These are phyloP conservation scores for Drosophila mimetica DNA, from an alignment of 2,888 invertebrate species.

Conservation along the genomic window DNA sequence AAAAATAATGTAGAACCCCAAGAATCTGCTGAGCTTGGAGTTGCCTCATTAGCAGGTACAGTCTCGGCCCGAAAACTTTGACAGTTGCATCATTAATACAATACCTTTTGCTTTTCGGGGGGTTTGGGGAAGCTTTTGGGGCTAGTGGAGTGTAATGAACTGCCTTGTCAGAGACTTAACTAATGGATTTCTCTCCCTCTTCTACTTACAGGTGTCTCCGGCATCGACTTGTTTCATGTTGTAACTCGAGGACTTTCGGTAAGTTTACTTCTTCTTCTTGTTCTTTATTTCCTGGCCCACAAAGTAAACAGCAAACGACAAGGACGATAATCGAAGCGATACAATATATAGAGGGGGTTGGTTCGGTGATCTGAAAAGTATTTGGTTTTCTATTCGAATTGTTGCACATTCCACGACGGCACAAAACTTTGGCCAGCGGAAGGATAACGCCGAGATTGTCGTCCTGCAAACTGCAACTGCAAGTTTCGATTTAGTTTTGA, in stretches of 20 bases:
- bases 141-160: conserved; percentile 13
- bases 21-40: background rate
- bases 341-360: background rate
- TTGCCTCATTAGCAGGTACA: conserved; percentile 37
- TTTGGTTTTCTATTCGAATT: conserved; percentile 18
- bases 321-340: conserved; percentile 4
- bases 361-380: conserved; percentile 13
- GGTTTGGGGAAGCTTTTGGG: background rate
- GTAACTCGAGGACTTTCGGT: conserved; percentile 73
- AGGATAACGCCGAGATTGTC: conserved; percentile 37
- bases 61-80: conserved; percentile 51
- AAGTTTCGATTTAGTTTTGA: conserved; percentile 44
- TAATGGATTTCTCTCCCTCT: conserved; percentile 28
- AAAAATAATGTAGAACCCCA: background rate
- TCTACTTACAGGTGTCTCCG: conserved; percentile 67
- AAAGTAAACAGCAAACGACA: background rate
- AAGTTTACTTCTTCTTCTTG: conserved; percentile 45
- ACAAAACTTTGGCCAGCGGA: conserved; percentile 21
- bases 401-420: conserved; percentile 9
- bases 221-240: conserved; percentile 73
- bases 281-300: no score
- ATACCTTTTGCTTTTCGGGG: background rate
- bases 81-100: conserved; percentile 70
- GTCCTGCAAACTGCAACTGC: conserved; percentile 29
- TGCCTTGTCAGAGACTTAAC: conserved; percentile 38